Conservation (phyloP, 2,797 vertebrate genomes). For the Orientallactaga sibirica region DNA sequence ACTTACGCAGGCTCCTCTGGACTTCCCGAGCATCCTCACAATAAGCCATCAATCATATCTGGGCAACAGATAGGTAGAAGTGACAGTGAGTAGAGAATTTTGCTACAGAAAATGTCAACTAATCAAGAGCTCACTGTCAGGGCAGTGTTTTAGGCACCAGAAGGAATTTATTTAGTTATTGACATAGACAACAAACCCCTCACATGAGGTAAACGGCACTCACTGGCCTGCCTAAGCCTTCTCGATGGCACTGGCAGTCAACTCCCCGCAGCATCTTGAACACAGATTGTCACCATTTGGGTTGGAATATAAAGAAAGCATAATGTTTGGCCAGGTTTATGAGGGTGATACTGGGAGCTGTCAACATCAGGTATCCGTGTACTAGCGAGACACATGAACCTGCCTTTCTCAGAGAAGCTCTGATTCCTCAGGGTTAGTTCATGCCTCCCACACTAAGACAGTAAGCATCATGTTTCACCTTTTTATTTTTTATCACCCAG, state of each 20-base stretch:
- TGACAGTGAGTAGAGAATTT: slow-evolving; percentile 15
- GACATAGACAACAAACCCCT: neutral
- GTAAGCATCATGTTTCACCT: neutral
- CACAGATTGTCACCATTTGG: slow-evolving; percentile 32
- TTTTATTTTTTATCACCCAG: neutral
- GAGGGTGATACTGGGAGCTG: neutral
- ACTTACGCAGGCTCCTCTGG: neutral
- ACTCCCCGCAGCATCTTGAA: neutral
- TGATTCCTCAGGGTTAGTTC: neutral
- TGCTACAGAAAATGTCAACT: neutral
- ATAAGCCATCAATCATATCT: slow-evolving; percentile 17
- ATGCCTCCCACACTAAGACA: neutral
- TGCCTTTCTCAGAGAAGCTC: slow-evolving; percentile 21
- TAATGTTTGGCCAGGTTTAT: slow-evolving; percentile 5
- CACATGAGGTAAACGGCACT: neutral
- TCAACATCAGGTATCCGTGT: neutral
- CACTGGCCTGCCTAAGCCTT: neutral
- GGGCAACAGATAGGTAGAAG: slow-evolving; percentile 3
- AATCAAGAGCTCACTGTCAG: neutral
- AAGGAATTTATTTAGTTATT: slow-evolving; percentile 9
- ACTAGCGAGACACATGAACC: neutral
- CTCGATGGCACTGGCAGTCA: neutral
- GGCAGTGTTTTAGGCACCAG: neutral
- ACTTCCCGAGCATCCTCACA: neutral
- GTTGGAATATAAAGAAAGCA: neutral